A percentile compares a stretch with the other conserved stretches of the same genome.
These are phyloP conservation scores for Sarcophilus harrisii DNA, from an alignment of 2,797 vertebrate genomes.

Conservation along the genomic window DNA sequence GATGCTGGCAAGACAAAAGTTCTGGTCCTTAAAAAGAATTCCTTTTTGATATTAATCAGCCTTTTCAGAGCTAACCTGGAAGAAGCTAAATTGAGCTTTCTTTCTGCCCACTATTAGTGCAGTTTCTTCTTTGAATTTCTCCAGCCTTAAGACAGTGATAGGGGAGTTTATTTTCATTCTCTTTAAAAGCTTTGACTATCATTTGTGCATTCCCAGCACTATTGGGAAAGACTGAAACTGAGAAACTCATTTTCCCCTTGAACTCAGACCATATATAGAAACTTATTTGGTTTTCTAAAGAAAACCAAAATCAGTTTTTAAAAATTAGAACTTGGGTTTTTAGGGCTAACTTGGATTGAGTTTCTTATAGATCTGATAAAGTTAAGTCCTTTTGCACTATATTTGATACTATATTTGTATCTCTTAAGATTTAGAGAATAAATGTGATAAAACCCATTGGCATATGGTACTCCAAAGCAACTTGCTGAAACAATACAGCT, in stretches of 20 bases:
- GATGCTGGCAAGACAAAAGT: neutral
- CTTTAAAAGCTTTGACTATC: neutral
- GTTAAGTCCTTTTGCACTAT: neutral
- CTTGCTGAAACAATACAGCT: neutral
- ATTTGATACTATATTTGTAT: neutral
- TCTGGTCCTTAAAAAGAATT: neutral
- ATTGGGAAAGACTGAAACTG: slow-evolving; percentile 56
- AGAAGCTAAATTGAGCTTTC: neutral
- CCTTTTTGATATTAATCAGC: neutral
- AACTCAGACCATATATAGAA: slow-evolving; percentile 46
- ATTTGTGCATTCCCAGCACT: slow-evolving; percentile 12
- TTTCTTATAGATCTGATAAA: neutral
- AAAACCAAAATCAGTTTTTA: neutral
- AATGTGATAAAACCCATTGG: neutral
- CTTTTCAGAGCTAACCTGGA: neutral
- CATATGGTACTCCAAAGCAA: neutral
- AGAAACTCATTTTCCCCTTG: slow-evolving; percentile 47
- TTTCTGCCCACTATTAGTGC: neutral
- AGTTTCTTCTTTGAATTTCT: neutral
- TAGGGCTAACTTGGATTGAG: neutral
- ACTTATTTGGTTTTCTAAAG: slow-evolving; percentile 62
- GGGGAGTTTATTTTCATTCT: neutral
- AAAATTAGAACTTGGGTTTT: neutral
- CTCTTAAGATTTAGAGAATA: neutral
- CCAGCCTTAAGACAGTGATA: neutral